A percentile compares a stretch with the other conserved stretches of the same genome.
Evolutionary conservation across 2,113 vertebrate species (phyloP).

Genomic region (Bettongia penicillata): DNA sequence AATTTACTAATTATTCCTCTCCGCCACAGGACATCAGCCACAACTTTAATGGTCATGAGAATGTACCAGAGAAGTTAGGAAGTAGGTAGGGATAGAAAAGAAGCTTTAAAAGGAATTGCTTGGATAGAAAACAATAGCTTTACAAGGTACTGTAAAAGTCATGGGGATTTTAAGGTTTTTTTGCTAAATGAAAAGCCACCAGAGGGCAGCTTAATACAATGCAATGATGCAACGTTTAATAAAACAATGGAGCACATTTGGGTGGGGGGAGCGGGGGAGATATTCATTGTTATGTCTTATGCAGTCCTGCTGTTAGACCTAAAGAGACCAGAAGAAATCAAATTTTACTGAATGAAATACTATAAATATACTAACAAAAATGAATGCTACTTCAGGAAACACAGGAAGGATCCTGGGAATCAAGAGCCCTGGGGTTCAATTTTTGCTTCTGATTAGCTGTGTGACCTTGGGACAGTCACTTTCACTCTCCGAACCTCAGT

Average conservation of each 20-base stretch:
- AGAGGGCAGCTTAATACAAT: conserved; percentile 60
- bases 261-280: neutral
- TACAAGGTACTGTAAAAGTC: conserved; percentile 14
- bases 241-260: neutral
- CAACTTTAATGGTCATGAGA: neutral
- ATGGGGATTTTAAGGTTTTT: neutral
- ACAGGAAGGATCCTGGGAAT: neutral
- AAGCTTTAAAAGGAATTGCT: neutral
- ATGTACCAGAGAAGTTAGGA: neutral
- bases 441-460: neutral
- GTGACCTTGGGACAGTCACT: neutral
- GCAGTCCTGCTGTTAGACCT: neutral
- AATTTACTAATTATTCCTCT: conserved; percentile 11
- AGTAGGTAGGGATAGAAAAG: conserved; percentile 22
- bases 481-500: neutral
- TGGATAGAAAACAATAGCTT: neutral
- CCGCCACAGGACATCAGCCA: neutral
- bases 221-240: conserved; percentile 12
- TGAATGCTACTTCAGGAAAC: neutral
- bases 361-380: neutral
- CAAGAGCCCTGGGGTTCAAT: neutral
- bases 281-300: neutral
- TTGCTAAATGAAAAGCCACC: conserved; percentile 58
- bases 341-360: conserved; percentile 1
- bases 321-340: conserved; percentile 12